These are phyloP conservation scores for Drosophila nasuta DNA, from an alignment of 1,140 invertebrate genomes.

Conservation along the genomic window DNA sequence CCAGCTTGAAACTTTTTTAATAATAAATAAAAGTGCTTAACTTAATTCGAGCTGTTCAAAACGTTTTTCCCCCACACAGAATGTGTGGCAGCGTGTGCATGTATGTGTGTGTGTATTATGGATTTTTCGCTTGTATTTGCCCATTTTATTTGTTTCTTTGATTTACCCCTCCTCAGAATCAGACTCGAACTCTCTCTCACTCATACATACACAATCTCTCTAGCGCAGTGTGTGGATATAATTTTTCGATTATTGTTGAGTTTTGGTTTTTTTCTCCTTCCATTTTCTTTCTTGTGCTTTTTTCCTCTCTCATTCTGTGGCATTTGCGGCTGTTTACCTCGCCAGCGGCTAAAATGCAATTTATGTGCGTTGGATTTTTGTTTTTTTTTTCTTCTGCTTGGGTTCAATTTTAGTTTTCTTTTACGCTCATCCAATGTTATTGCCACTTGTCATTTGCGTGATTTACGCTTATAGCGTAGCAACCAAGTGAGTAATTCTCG, in stretches of 20 bases:
- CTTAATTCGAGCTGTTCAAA: slow-evolving; percentile 71
- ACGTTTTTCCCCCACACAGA: slow-evolving; percentile 16
- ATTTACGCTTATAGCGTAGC: slow-evolving; percentile 75
- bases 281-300: slow-evolving; percentile 14
- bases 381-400: slow-evolving; percentile 14
- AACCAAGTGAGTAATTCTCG: slow-evolving; percentile 71
- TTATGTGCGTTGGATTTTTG: slow-evolving; percentile 67
- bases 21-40: slow-evolving; percentile 83
- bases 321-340: slow-evolving; percentile 79
- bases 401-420: slow-evolving; percentile 42
- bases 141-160: slow-evolving; percentile 78
- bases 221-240: slow-evolving; percentile 61
- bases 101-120: slow-evolving; percentile 37
- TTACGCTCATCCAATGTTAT: slow-evolving; percentile 63
- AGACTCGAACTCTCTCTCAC: neutral
- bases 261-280: slow-evolving; percentile 65
- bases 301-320: slow-evolving; percentile 61
- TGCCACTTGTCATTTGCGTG: slow-evolving; percentile 77
- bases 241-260: slow-evolving; percentile 81
- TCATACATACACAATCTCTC: slow-evolving; percentile 11
- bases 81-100: slow-evolving; percentile 4
- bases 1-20: slow-evolving; percentile 75
- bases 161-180: slow-evolving; percentile 56
- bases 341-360: slow-evolving; percentile 78
- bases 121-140: slow-evolving; percentile 58